phyloP scores from a whole-genome alignment of 2,888 invertebrate genomes.

The Micropterix aruncella region DNA sequence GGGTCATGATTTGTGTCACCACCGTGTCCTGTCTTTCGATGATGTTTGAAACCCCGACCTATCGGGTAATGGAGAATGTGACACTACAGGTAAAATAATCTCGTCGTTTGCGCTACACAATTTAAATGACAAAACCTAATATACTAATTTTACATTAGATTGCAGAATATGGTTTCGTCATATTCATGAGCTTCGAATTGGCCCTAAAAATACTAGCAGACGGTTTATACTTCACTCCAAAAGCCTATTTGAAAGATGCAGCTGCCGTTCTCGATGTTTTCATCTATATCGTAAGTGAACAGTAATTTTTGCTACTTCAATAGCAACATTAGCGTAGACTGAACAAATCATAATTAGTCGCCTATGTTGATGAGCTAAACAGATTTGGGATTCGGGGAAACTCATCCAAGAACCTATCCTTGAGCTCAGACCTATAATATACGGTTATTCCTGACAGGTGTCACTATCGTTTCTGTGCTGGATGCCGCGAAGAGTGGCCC shows the following conservation, averaged over 20 bases:
- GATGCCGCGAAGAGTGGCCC: conserved; percentile 89
- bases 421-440: not conserved
- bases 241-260: conserved; percentile 95
- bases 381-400: not conserved
- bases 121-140: not conserved
- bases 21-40: conserved; percentile 95
- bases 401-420: not conserved
- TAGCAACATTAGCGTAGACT: too few relatives aligned
- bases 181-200: conserved; percentile 95
- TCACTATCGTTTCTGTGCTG: conserved; percentile 91
- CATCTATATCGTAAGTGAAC: conserved; percentile 87
- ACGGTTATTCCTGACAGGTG: conserved; percentile 41
- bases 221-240: conserved; percentile 97
- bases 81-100: conserved; percentile 56
- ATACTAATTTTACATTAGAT: conserved; percentile 32
- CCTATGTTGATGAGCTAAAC: too few relatives aligned
- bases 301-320: too few relatives aligned
- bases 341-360: too few relatives aligned
- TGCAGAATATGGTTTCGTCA: conserved; percentile 95
- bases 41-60: conserved; percentile 96
- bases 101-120: too few relatives aligned
- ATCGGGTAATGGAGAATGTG: conserved; percentile 89
- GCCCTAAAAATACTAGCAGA: conserved; percentile 92
- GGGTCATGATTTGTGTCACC: conserved; percentile 98
- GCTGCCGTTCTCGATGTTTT: conserved; percentile 95